phyloP scores from a whole-genome alignment of 2,888 invertebrate species.

The Clistopyga incitator region DNA sequence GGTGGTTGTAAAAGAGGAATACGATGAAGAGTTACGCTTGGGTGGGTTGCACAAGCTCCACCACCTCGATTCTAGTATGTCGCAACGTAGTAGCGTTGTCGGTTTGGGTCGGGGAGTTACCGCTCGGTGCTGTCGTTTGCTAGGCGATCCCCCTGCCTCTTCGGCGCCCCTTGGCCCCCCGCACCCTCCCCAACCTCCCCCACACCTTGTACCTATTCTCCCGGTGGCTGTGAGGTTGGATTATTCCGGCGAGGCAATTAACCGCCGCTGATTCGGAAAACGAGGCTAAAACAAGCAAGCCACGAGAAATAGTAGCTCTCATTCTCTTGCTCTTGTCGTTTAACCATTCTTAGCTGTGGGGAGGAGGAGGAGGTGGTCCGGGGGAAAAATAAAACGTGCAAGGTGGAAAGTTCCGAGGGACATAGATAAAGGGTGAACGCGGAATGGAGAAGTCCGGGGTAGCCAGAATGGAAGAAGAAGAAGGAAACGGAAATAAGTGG shows the following conservation, averaged over 20 bases:
- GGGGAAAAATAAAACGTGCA: neutral
- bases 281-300: constrained; percentile 67
- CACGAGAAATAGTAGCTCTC: constrained; percentile 28
- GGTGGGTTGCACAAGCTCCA: constrained; percentile 20
- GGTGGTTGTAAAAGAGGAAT: no score
- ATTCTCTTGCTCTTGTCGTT: neutral
- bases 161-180: neutral
- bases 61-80: neutral
- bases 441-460: neutral
- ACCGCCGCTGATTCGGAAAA: constrained; percentile 72
- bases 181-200: neutral
- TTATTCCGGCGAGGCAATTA: constrained; percentile 71
- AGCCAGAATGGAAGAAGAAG: neutral
- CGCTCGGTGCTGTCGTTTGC: no score
- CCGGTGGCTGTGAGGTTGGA: constrained; percentile 62
- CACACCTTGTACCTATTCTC: constrained; percentile 22
- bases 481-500: constrained; percentile 36
- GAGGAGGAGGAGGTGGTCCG: no score
- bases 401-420: constrained; percentile 7
- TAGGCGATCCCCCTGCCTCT: no score
- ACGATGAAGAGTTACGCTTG: no score
- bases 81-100: no score
- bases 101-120: no score
- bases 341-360: constrained; percentile 1
- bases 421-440: constrained; percentile 16